Evolutionary conservation across 2,888 invertebrate genomes (phyloP), one percentile per base, ranked within the genome.

Genomic region (Tetragnatha montana): DNA sequence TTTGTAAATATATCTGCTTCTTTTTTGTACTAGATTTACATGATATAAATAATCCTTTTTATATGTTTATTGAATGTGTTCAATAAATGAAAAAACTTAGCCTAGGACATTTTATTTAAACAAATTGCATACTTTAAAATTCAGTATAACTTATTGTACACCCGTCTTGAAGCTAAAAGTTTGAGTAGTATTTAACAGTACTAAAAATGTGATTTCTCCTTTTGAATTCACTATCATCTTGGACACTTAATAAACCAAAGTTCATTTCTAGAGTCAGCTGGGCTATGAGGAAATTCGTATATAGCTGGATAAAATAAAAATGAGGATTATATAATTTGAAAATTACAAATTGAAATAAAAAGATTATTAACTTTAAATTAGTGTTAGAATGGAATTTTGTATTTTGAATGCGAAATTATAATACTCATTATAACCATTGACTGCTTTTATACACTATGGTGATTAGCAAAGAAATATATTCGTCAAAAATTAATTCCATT

Each of bases 201-300:
- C 2, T 35, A 35, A 35, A 35, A 2, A 35, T 35, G 35, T 8
- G 6, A n/a, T 6, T 22, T n/a, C 21, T 73, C 35, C 21, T 8
- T 22, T 22, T 73, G 35, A 73, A 21, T 21, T 22, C 19, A 35
- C 3, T 10, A 69, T 60, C 70, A 78, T 50, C 70, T 78, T 74
- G 75, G 81, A 68, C 89, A 89, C 85, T 81, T 89, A n/a, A 51
- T 12, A 49, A 89, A 89, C 89, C 89, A 89, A 49, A 89, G 35
- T 22, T 89, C 89, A 50, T 74, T 75, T 89, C 89, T 81, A 8
- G 85, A 89, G 51, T 89, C 89, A 10, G 21, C 8, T 49, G 89
- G 89, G 21, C 81, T 89, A n/a, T 89, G 89, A 1, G 85, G 89
- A 14, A 89, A 51, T 12, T 81, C 50, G 51, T 89, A 89, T 60